Base-by-base conservation (phyloP, 2,113 vertebrate species). In the Brachyhypopomus gauderio region DNA sequence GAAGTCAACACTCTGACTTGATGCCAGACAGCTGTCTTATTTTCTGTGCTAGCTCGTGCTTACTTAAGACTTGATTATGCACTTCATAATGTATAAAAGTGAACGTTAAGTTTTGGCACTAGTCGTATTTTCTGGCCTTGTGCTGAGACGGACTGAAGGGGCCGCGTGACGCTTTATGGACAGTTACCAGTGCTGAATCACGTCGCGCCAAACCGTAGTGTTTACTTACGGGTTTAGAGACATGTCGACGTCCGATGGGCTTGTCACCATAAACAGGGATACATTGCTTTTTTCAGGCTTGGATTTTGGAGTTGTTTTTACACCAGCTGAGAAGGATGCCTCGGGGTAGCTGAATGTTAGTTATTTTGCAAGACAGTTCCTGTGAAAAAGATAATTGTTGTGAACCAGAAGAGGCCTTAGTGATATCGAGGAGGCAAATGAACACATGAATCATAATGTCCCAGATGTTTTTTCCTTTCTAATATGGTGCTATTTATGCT, bases 151-250 rank as follows among this genome's bases (percentile, higher is more conserved):
- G 11, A 52, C 6, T 9, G 45, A 48, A 48, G 45, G 45, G 45
- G 45, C 9, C 45, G 45, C 45, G 9, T 52, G 30, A 30, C 11
- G 30, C 23, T 76, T 34, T 34, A 17, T 66, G 80, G 80, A 82
- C 80, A 77, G 80, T 74, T 77, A 64, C 80, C 34, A 41, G 80
- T 77, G 74, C 74, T 82, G 74, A 82, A 82, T 5, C 25, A 58
- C 5, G 20, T 59, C 75, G 41, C 41, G 41, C 41, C 3, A 45
- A 45, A 45, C 41, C 17, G 17, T 19, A 23, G 6, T 17, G 36
- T 34, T 12, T 64, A 6, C 5, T 11, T 36, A 67, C 16, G 14
- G 5, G 45, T 36, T 67, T 36, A 20, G 27, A 17, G 20, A 11
- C 1, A 41, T n/a, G 22, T 19, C 11, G 34, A 7, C 3, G 36